Evolutionary conservation across 64 coral and sea anemone species (phyloP), one percentile per base, ranked within the genome.

Genomic region (Montipora cactus): DNA sequence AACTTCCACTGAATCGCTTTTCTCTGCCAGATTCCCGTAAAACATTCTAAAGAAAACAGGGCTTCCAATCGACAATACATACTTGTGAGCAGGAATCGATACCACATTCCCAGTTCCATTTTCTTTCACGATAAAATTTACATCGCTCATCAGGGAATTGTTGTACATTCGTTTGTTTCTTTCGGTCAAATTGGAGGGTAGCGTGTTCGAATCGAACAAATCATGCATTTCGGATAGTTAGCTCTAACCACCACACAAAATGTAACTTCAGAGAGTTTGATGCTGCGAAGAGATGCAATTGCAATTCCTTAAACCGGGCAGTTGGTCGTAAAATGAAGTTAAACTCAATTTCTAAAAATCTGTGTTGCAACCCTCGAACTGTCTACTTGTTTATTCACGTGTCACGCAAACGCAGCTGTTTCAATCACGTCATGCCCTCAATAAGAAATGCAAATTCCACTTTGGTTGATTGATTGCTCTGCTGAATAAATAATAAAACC

Each of bases 11-110:
- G 76, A 79, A 52, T 80, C 55, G 14, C 66, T 80, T 68, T 15
- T 70, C 66, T 90, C 88, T 0, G 88, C 55, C 16, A 90, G 57
- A 16, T 90, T 76, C 28, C 88, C 75, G 88, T 90, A 90, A 67
- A 90, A 90, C 88, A 90, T 90, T 66, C 58, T 80, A 19, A 66
- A 90, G 88, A 90, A 90, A 23, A 90, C 88, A 67, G 88, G 88
- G 37, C 88, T 90, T 23, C 88, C 78, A 37, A 90, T 90, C 2
- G 88, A 66, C 2, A 90, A 12, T 4, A 90, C 88, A n/a, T 90
- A 90, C 88, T 90, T 90, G 53, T 90, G 88, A 48, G 88, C 88
- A 44, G 88, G 88, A 23, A 90, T 80, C 11, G 76, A 67, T 28
- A 80, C 23, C 22, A 68, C 66, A 19, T 77, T 69, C 58, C 47